These are phyloP conservation scores for Threskiornis aethiopicus DNA, from an alignment of 2,797 vertebrate species.

Conservation along the genomic window DNA sequence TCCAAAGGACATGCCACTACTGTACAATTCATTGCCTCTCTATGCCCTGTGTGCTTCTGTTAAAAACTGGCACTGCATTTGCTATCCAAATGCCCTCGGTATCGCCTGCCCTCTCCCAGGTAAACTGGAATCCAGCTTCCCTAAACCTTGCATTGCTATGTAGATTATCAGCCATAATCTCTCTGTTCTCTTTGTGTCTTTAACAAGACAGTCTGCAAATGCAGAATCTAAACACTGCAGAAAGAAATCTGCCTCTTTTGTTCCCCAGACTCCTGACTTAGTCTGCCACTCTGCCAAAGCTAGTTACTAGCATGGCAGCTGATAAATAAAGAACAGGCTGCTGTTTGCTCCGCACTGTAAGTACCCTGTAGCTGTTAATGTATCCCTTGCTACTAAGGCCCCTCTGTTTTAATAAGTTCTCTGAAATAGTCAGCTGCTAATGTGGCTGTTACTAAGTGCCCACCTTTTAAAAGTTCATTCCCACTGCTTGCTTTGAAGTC, in stretches of 20 bases:
- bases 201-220: neutral
- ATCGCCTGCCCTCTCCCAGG: neutral
- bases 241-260: neutral
- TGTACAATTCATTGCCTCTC: neutral
- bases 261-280: constrained; percentile 6
- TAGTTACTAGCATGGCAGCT: neutral
- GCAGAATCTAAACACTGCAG: neutral
- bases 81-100: neutral
- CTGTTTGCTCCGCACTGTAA: neutral
- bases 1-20: neutral
- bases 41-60: neutral
- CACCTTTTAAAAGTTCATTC: neutral
- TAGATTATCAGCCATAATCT: neutral
- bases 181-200: neutral
- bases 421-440: neutral
- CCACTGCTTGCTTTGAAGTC: neutral
- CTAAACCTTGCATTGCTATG: neutral
- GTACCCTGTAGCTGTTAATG: neutral
- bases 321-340: constrained; percentile 13
- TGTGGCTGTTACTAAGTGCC: neutral
- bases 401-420: neutral
- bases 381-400: neutral
- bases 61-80: neutral
- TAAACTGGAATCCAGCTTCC: neutral
- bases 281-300: neutral